Base-by-base conservation (phyloP, 2,888 invertebrate genomes). In the Campoletis raptor region DNA sequence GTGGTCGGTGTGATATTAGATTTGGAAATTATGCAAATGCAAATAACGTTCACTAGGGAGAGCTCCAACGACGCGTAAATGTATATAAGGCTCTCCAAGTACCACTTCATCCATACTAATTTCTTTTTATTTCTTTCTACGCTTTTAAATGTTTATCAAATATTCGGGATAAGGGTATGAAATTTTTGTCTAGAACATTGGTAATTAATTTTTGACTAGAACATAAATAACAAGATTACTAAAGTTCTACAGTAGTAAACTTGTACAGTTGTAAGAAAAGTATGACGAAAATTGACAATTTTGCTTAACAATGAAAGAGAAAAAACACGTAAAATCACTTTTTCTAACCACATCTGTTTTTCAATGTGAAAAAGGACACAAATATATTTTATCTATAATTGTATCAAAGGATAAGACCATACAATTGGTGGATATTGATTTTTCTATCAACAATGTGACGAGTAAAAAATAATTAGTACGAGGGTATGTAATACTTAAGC, bases 11-110 rank as follows among this genome's bases (percentile, higher is more conserved):
- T 40, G 73, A 83, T 83, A 79, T 90, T 89, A 89, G 90, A 93
- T 92, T 93, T 88, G 91, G 90, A 92, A 93, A 93, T 93, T 93
- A 93, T 93, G 93, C 91, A 93, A 93, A 93, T 93, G 87, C 89
- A 85, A 89, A 48, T 89, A 88, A 83, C 88, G 89, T 73, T 70
- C 85, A 81, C 84, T 77, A 61, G 78, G 81, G 83, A 54, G 76
- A 57, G n/a, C 64, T n/a, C 69, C 61, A 6, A 45, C 54, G 12
- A 54, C 52, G 66, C 42, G 48, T 30, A 24, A 81, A 81, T 64
- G 45, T 81, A 72, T 81, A 72, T 37, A 48, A 72, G 64, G 42
- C 64, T 36, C 42, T 72, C 30, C 70, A 36, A 57, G 36, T 80
- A 79, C 57, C 37, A 67, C 78, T 78, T 78, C 67, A 67, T 30